A percentile compares a stretch with the other conserved stretches of the same genome.
phyloP scores from a whole-genome alignment of 2,888 invertebrate genomes.

The Trileptium ribeirensis region DNA sequence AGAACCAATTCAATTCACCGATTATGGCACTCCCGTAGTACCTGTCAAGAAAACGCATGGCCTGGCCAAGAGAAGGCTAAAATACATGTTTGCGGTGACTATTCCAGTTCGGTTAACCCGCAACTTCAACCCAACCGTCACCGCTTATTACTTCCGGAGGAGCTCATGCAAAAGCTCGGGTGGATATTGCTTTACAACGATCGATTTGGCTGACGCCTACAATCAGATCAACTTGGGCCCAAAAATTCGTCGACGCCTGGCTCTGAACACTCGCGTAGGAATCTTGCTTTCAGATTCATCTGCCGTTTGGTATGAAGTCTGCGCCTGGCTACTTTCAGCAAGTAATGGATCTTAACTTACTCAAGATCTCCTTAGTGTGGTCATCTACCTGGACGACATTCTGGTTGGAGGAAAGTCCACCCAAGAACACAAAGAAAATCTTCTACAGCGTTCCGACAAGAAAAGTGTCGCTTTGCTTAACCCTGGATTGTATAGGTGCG shows the following conservation, averaged over 20 bases:
- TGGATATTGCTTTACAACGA: neutral
- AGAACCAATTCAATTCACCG: neutral
- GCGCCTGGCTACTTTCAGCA: constrained; percentile 27
- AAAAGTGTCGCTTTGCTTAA: constrained; percentile 21
- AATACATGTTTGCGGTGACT: constrained; percentile 6
- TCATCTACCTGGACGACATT: constrained; percentile 27
- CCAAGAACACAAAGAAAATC: neutral
- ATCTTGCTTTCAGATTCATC: constrained; percentile 21
- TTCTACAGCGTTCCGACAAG: constrained; percentile 10
- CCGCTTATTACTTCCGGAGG: neutral
- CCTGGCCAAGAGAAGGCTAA: constrained; percentile 6
- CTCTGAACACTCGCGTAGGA: constrained; percentile 25
- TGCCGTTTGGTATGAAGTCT: constrained; percentile 23
- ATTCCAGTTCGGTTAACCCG: neutral
- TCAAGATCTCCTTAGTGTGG: constrained; percentile 21
- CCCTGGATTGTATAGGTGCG: neutral
- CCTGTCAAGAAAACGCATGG: neutral
- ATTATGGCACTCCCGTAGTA: constrained; percentile 4
- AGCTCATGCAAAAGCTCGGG: neutral
- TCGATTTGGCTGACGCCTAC: constrained; percentile 3
- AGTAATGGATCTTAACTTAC: constrained; percentile 28
- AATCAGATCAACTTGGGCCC: neutral
- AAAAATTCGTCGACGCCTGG: neutral
- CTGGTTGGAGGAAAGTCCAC: neutral
- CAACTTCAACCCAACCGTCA: neutral